These are phyloP conservation scores for Serilophus lunatus DNA, from an alignment of 2,113 vertebrate genomes.

Conservation along the genomic window DNA sequence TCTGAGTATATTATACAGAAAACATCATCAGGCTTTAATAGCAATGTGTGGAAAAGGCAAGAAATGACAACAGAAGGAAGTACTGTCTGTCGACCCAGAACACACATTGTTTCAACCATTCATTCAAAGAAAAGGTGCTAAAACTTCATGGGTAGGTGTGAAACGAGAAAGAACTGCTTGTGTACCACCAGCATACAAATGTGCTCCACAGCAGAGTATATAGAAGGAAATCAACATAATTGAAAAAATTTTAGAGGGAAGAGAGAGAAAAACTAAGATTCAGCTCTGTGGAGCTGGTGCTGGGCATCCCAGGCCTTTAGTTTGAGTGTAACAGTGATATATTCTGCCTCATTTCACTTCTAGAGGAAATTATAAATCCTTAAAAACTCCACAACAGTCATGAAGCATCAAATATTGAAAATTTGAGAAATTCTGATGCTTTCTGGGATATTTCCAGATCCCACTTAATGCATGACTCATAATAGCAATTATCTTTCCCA, in stretches of 20 bases:
- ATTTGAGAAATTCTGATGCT: not conserved
- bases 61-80: not conserved
- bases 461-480: not conserved
- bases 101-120: not conserved
- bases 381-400: not conserved
- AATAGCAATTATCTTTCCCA: slow-evolving; percentile 10
- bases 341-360: not conserved
- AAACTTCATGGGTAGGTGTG: not conserved
- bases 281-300: not conserved
- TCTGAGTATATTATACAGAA: not conserved
- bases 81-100: not conserved
- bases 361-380: not conserved
- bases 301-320: not conserved
- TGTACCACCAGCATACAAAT: not conserved
- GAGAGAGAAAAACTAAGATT: not conserved
- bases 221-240: not conserved
- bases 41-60: not conserved
- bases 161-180: not conserved
- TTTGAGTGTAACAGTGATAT: not conserved
- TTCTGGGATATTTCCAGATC: slow-evolving; percentile 22
- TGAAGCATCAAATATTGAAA: not conserved
- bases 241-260: not conserved
- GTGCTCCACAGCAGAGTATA: not conserved
- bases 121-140: not conserved
- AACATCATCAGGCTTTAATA: not conserved